A percentile compares a stretch with the other conserved stretches of the same genome.
These are phyloP conservation scores for Lasioglossum pauxillum DNA, from an alignment of 2,888 invertebrate species.

Conservation along the genomic window DNA sequence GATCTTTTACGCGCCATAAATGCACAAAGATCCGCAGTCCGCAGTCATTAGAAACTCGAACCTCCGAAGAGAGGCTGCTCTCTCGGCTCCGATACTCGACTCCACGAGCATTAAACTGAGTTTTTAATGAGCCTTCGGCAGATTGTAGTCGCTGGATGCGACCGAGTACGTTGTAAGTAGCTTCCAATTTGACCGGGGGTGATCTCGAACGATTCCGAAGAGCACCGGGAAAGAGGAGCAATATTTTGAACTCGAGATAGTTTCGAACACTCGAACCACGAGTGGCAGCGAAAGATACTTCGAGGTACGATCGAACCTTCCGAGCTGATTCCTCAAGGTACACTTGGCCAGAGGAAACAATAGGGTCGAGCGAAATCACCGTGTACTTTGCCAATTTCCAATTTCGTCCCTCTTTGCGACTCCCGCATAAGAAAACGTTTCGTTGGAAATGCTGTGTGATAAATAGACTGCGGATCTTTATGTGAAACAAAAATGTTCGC, in stretches of 20 bases:
- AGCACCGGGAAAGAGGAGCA: background rate
- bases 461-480: too few species aligned
- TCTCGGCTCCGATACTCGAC: background rate
- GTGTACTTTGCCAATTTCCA: background rate
- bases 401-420: background rate
- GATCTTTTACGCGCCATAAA: background rate
- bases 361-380: background rate
- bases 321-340: conserved; percentile 1
- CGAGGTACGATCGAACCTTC: background rate
- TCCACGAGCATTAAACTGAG: background rate
- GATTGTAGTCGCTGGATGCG: background rate
- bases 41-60: conserved; percentile 4
- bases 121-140: conserved; percentile 2
- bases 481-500: too few species aligned
- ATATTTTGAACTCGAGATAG: conserved; percentile 1
- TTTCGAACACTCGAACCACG: background rate
- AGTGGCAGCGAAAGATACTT: background rate
- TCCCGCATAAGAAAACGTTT: background rate
- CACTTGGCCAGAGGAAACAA: background rate
- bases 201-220: background rate
- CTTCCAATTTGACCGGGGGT: background rate
- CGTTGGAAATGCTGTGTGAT: too few species aligned
- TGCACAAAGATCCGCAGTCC: conserved; percentile 3
- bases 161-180: background rate
- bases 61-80: background rate